A percentile compares a stretch with the other conserved stretches of the same genome.
Evolutionary conservation across 2,113 vertebrate genomes (phyloP).

Genomic region (Cichladusa arquata): DNA sequence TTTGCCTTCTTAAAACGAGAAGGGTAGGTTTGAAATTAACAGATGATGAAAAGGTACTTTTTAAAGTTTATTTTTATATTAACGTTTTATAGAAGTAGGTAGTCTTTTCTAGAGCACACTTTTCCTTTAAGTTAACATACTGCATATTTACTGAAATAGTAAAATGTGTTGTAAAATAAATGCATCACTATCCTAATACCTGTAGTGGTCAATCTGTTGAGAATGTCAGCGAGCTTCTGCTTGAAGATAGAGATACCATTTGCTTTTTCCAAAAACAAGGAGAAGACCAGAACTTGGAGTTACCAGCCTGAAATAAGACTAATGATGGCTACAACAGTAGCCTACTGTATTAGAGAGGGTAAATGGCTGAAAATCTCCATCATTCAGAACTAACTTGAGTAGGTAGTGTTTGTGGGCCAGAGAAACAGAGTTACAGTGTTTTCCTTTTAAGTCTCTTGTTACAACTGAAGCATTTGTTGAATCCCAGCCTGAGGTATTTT

Average conservation of each 20-base stretch:
- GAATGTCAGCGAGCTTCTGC: neutral
- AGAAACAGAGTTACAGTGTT: neutral
- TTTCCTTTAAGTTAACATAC: neutral
- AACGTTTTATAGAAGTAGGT: neutral
- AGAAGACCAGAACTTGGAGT: neutral
- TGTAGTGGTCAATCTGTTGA: neutral
- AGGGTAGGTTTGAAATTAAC: neutral
- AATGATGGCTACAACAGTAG: neutral
- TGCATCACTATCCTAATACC: neutral
- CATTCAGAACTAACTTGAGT: neutral
- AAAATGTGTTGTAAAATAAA: neutral
- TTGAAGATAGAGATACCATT: neutral
- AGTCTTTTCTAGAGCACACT: neutral
- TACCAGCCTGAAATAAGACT: neutral
- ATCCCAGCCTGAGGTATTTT: neutral
- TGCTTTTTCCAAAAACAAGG: neutral
- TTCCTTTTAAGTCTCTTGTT: neutral
- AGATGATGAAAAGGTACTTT: neutral
- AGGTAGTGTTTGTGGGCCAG: fast-evolving
- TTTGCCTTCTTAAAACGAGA: neutral
- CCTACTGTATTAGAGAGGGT: neutral
- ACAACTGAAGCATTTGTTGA: neutral
- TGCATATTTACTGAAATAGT: neutral
- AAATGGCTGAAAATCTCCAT: neutral
- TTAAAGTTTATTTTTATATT: neutral